These are phyloP conservation scores for Babylonia areolata DNA, from an alignment of 1,140 invertebrate species.

Conservation along the genomic window DNA sequence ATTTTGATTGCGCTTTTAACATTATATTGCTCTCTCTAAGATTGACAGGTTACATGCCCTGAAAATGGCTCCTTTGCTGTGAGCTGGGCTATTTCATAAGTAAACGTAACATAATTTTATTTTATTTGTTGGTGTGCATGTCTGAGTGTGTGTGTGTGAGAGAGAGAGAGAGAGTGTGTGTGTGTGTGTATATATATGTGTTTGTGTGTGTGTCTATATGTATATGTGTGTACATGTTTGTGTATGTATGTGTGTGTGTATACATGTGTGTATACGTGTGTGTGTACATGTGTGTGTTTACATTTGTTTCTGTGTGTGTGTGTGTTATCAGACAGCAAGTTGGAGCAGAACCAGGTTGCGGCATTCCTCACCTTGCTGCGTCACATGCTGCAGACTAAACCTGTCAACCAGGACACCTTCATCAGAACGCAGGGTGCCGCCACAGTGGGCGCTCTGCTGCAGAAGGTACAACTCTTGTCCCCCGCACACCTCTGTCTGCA, in stretches of 20 bases:
- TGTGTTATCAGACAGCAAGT: constrained; percentile 78
- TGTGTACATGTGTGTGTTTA: not conserved
- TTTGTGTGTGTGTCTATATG: not conserved
- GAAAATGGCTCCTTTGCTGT: too few relatives aligned
- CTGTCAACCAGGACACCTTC: constrained; percentile 81
- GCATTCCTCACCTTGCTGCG: constrained; percentile 80
- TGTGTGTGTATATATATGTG: too few relatives aligned
- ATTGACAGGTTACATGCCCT: too few relatives aligned
- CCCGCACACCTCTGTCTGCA: too few relatives aligned
- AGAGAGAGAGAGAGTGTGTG: not conserved
- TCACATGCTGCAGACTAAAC: constrained; percentile 79
- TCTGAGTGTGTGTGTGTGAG: not conserved
- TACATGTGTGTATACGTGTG: not conserved
- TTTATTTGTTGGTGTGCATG: too few relatives aligned
- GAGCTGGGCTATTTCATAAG: too few relatives aligned
- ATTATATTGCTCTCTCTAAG: too few relatives aligned
- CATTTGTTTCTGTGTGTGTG: not conserved
- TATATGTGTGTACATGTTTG: not conserved
- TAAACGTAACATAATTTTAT: too few relatives aligned
- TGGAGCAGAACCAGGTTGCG: constrained; percentile 81
- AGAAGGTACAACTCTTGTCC: constrained; percentile 73
- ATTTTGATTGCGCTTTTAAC: too few relatives aligned
- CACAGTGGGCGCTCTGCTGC: constrained; percentile 79
- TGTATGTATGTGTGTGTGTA: not conserved
- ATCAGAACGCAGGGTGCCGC: constrained; percentile 79